Evolutionary conservation across 2,113 vertebrate species (phyloP).

Genomic region (Callospermophilus lateralis): DNA sequence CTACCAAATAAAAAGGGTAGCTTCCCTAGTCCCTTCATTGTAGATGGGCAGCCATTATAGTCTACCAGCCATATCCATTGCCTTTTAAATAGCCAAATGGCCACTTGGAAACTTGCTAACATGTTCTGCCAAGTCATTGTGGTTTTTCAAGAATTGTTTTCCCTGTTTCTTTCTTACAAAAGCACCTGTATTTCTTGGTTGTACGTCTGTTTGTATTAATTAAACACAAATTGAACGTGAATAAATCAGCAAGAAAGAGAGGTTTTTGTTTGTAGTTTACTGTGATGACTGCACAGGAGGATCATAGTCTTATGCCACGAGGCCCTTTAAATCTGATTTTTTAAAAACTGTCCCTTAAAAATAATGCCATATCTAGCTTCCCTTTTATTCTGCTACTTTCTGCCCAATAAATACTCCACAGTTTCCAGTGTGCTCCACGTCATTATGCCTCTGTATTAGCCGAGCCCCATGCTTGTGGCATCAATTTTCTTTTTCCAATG

Average conservation of each 20-base stretch:
- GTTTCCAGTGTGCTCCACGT: slow-evolving; percentile 47
- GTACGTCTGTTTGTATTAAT: background rate
- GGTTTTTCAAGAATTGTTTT: background rate
- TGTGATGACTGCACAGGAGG: slow-evolving; percentile 60
- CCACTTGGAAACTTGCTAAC: background rate
- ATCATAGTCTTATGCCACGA: slow-evolving; percentile 62
- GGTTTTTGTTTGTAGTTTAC: background rate
- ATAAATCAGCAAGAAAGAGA: background rate
- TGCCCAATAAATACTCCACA: background rate
- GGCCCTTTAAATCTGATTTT: slow-evolving; percentile 70
- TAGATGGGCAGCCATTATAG: background rate
- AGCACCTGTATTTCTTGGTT: background rate
- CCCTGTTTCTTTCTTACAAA: background rate
- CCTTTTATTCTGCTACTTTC: slow-evolving; percentile 57
- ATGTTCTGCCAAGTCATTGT: background rate
- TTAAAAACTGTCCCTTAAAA: slow-evolving; percentile 75
- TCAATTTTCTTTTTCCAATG: slow-evolving; percentile 72
- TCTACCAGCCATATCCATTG: background rate
- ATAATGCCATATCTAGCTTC: background rate
- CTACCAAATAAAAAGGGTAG: background rate
- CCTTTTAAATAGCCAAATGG: background rate
- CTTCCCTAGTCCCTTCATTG: background rate
- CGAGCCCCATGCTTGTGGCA: background rate
- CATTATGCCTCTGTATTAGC: slow-evolving; percentile 16
- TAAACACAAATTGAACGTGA: background rate